Base-by-base conservation (phyloP, 2,113 vertebrate species). In the Lepus americanus region DNA sequence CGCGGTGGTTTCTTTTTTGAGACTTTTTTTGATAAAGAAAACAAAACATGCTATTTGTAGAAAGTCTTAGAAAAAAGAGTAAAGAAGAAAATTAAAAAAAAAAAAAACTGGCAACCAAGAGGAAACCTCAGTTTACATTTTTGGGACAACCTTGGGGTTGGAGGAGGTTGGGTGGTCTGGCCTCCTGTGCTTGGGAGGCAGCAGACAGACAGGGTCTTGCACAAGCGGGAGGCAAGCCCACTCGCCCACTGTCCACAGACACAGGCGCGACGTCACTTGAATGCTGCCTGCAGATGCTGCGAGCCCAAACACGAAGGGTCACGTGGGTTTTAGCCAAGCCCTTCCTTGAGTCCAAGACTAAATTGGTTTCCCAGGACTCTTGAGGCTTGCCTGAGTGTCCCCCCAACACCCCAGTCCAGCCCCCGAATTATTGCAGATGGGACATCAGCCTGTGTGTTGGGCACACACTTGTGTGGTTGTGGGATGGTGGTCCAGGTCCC, bases 11-110 rank as follows among this genome's bases (percentile, higher is more conserved):
- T 89, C 11, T 77, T 90, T 61, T 33, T 67, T 55, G 33, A 66
- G 11, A 33, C 22, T 31, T 33, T 78, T 91, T 89, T 9, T 74
- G n/a, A 59, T 55, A 69, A 79, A 64, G 51, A 74, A 89, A 94
- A 85, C 31, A 92, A 89, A 93, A 49, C 49, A 73, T 31, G 67
- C 25, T 89, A 77, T 83, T 92, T 94, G 88, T 70, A 92, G 83
- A 66, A 70, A 84, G 85, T 59, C 77, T 90, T 44, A 44, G 7
- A 90, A n/a, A 74, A 79, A 80, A 84, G 31, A 36, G 9, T 44
- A 63, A 85, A 80, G 36, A 67, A 84, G 55, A 93, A 84, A 92
- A 90, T 27, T 36, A 36, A 36, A 36, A 27, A 80, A 90, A 92
- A 6, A 39, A 59, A 19, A 1, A 5, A 61, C 5, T 90, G 51